phyloP scores from a whole-genome alignment of 2,113 vertebrate species.

The Muntiacus reevesi region DNA sequence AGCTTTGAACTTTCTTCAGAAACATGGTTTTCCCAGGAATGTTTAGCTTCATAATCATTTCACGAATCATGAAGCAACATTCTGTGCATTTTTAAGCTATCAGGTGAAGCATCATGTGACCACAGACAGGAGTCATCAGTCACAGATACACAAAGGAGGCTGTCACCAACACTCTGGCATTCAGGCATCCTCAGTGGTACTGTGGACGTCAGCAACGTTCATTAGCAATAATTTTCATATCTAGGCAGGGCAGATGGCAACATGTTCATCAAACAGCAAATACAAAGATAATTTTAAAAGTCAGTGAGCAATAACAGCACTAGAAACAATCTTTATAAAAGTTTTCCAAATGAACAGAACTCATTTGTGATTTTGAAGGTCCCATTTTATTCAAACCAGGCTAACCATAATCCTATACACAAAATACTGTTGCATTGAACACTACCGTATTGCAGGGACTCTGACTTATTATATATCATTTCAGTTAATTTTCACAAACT shows the following conservation, averaged over 20 bases:
- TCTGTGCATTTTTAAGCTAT: background rate
- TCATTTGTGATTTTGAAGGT: background rate
- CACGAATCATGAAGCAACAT: background rate
- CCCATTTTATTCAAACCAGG: background rate
- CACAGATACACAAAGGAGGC: background rate
- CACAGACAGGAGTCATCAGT: background rate
- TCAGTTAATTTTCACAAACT: background rate
- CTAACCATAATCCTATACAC: background rate
- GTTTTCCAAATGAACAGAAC: background rate
- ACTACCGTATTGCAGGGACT: background rate
- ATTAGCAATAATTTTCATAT: slow-evolving; percentile 22
- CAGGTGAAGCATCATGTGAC: background rate
- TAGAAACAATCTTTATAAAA: background rate
- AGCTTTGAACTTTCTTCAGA: slow-evolving; percentile 18
- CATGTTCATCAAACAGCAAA: slow-evolving; percentile 1
- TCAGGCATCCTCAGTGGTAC: background rate
- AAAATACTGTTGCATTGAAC: background rate
- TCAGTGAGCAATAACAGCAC: background rate
- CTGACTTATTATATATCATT: background rate
- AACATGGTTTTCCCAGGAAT: slow-evolving; percentile 24
- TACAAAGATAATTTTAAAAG: slow-evolving; percentile 27
- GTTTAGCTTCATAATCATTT: background rate
- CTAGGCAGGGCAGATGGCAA: background rate
- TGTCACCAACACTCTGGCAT: background rate
- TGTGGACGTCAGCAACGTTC: background rate